Percentiles rank a stretch among this genome's conserved stretches.
Conservation (phyloP, 2,113 vertebrate species). For the zebrafish (Danio rerio) region GRCz12tu NC_133184.1:27779001-27779500, state of each 20-base stretch:
- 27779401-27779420: constrained; percentile 56
- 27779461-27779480: constrained; percentile 54
- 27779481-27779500: constrained; percentile 67
- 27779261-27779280: constrained; percentile 25
- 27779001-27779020: not conserved
- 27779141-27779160: constrained; percentile 27
- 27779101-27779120: constrained; percentile 9
- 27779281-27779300: constrained; percentile 41
- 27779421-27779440: constrained; percentile 55
- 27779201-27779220: constrained; percentile 47
- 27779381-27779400: constrained; percentile 54
- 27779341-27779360: constrained; percentile 3
- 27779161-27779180: constrained; percentile 58
- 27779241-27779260: constrained; percentile 17
- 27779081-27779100: constrained; percentile 9
- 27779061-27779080: constrained; percentile 6
- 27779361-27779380: constrained; percentile 4
- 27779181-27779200: constrained; percentile 58
- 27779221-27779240: constrained; percentile 43
- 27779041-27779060: constrained; percentile 23
- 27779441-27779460: constrained; percentile 59
- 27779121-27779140: constrained; percentile 15
- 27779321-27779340: constrained; percentile 36
- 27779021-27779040: constrained; percentile 7
- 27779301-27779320: constrained; percentile 47